phyloP scores from a whole-genome alignment of 2,797 vertebrate species.

The Remorina albescens region DNA sequence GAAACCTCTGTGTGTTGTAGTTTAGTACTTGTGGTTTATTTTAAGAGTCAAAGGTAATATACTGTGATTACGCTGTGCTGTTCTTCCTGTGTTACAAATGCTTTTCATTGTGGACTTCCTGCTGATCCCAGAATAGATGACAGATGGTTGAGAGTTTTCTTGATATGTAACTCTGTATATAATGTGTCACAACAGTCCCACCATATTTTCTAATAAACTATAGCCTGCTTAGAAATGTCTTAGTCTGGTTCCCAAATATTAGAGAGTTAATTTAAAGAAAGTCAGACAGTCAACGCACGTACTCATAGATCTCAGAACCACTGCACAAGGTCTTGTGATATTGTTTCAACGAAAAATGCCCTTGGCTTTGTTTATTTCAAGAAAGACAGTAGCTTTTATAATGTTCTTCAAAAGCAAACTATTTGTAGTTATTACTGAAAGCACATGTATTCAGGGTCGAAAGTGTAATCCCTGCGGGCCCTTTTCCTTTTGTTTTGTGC shows the following conservation, averaged over 20 bases:
- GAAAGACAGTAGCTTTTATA: conserved; percentile 8
- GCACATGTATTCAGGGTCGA: conserved; percentile 16
- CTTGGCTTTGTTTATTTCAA: conserved; percentile 4
- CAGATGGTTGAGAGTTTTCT: conserved; percentile 27
- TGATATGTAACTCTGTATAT: conserved; percentile 33
- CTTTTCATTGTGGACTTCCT: conserved; percentile 56
- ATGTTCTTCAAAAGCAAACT: conserved; percentile 19
- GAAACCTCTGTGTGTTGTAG: conserved; percentile 41
- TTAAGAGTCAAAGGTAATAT: conserved; percentile 1
- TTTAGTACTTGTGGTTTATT: conserved; percentile 38
- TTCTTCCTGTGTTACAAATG: conserved; percentile 52
- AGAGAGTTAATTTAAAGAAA: conserved; percentile 5
- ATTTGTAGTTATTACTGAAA: conserved; percentile 7
- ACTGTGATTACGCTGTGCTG: conserved; percentile 27
- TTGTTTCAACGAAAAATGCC: not conserved
- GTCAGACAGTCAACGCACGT: not conserved
- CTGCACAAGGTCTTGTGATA: not conserved
- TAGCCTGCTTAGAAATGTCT: conserved; percentile 2
- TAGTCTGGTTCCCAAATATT: conserved; percentile 32
- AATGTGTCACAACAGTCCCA: conserved; percentile 47
- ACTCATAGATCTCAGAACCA: not conserved
- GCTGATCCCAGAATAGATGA: conserved; percentile 52
- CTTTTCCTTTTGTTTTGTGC: conserved; percentile 25
- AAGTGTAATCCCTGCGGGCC: conserved; percentile 8
- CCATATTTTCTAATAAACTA: no score